Conservation (phyloP, 2,797 vertebrate species). For the Crypturellus tataupa region DNA sequence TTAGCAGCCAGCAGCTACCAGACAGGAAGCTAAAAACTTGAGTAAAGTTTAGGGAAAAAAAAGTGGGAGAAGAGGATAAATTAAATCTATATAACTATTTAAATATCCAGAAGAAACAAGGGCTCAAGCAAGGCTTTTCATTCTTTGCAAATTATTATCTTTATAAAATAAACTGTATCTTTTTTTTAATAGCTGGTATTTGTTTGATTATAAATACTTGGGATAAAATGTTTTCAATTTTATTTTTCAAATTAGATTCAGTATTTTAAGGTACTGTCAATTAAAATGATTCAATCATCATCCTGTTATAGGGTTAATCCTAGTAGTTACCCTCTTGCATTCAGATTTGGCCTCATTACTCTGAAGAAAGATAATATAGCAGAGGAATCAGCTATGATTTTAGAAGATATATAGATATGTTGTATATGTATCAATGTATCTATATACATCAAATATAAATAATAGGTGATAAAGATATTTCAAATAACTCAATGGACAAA, state of each 20-base stretch:
- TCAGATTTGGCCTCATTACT: not conserved
- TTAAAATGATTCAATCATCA: not conserved
- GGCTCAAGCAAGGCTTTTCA: not conserved
- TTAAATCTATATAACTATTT: not conserved
- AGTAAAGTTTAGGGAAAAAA: conserved; percentile 18
- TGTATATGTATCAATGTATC: no score
- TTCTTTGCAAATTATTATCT: fast-evolving
- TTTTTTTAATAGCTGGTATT: not conserved
- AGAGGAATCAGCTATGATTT: not conserved
- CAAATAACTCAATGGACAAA: not conserved
- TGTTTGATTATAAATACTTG: not conserved
- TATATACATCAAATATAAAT: no score
- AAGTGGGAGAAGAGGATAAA: not conserved
- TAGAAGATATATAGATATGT: no score
- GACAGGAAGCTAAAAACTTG: conserved; percentile 43
- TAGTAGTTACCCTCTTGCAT: not conserved
- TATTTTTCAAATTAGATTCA: not conserved
- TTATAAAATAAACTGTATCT: not conserved
- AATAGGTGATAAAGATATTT: not conserved
- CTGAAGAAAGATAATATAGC: not conserved
- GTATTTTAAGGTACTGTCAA: not conserved
- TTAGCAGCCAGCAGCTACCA: conserved; percentile 52
- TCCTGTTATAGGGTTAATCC: not conserved
- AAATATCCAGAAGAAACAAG: not conserved
- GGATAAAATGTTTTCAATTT: fast-evolving